phyloP scores from a whole-genome alignment of 2,888 invertebrate genomes.

The Molorchus minor region DNA sequence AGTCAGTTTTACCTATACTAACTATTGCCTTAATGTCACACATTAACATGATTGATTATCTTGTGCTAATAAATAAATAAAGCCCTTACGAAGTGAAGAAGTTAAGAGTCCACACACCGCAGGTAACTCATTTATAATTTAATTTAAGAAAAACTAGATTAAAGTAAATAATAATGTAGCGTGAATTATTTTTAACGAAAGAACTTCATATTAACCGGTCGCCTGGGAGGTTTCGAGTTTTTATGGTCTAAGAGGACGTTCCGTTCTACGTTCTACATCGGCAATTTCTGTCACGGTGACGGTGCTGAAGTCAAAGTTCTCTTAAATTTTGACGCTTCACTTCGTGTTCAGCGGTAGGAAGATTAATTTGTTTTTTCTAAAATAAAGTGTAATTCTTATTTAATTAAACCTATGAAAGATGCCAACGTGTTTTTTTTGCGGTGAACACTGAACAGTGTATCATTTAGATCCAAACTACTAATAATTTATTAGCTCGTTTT shows the following conservation, averaged over 20 bases:
- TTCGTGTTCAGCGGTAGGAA: constrained; percentile 31
- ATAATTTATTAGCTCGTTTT: too few species aligned
- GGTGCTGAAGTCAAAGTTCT: constrained; percentile 34
- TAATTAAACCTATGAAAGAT: constrained; percentile 25
- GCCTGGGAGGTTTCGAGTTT: constrained; percentile 44
- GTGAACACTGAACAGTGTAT: too few species aligned
- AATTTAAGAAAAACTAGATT: constrained; percentile 27
- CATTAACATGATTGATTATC: constrained; percentile 12
- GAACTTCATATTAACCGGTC: constrained; percentile 35
- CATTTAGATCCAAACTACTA: too few species aligned
- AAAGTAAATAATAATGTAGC: constrained; percentile 27
- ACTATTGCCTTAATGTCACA: not conserved
- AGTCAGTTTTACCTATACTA: not conserved
- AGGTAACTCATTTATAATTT: constrained; percentile 8
- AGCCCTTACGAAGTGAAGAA: not conserved
- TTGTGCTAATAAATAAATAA: not conserved
- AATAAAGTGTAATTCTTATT: constrained; percentile 26
- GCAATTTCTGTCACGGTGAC: constrained; percentile 39
- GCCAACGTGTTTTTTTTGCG: constrained; percentile 21
- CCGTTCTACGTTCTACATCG: constrained; percentile 37
- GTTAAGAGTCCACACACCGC: constrained; percentile 4
- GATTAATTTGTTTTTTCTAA: constrained; percentile 30
- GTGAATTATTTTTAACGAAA: constrained; percentile 21
- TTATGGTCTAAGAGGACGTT: constrained; percentile 37
- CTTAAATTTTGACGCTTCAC: constrained; percentile 34